Conservation (phyloP, 2,797 vertebrate species). For the Varecia variegata region DNA sequence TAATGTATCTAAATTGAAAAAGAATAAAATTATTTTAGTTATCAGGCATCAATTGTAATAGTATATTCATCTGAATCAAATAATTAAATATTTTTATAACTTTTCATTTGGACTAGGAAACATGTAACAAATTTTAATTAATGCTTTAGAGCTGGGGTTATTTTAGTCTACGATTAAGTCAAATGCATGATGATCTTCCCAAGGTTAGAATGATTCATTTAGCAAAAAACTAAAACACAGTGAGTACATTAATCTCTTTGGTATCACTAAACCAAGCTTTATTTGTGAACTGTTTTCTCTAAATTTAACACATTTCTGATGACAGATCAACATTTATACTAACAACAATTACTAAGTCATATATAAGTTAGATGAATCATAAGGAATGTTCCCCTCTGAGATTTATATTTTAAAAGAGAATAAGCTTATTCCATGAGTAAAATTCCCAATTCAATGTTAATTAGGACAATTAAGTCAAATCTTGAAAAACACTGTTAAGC, state of each 20-base stretch:
- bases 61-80: not conserved
- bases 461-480: conserved; percentile 46
- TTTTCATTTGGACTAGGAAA: not conserved
- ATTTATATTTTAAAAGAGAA: conserved; percentile 14
- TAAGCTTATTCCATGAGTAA: not conserved
- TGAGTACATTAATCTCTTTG: not conserved
- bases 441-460: conserved; percentile 62
- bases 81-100: conserved; percentile 42
- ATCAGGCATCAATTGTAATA: not conserved
- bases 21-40: conserved; percentile 24
- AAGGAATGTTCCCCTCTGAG: not conserved
- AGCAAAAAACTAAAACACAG: not conserved
- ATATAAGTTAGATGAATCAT: not conserved
- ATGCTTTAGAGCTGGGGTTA: not conserved
- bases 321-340: not conserved
- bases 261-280: not conserved
- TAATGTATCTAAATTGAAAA: not conserved
- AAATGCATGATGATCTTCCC: not conserved
- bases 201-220: not conserved
- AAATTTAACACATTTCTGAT: not conserved
- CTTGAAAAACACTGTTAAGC: not conserved
- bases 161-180: conserved; percentile 3
- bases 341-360: not conserved
- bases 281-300: not conserved
- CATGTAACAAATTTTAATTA: conserved; percentile 18